Evolutionary conservation across 2,797 vertebrate genomes (phyloP), one percentile per base, ranked within the genome.

Genomic region (Helarctos malayanus): DNA sequence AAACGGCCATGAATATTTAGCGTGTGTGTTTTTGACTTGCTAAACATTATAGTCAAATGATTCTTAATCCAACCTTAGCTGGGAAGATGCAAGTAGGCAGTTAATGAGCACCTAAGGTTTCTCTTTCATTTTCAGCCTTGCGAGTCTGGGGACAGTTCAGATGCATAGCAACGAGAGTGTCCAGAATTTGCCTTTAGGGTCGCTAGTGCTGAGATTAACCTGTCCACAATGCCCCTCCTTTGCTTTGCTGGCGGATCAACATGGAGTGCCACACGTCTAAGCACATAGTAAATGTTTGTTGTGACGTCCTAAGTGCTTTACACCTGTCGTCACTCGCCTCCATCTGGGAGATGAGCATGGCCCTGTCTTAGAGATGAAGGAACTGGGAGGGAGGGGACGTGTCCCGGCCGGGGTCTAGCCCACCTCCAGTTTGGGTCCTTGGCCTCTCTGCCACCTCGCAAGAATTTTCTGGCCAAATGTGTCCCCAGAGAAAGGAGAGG

Each of bases 1-100:
- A 93, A 56, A 86, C 18, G 6, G 4, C 54, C 89, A 80, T 95
- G 95, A 94, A 95, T 92, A 95, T 96, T 96, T 91, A 96, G 90
- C 29, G 38, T 52, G 71, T 90, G 91, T 79, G 68, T 79, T 92
- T 97, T 79, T 76, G 71, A 91, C 93, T 96, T 91, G 59, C 89
- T 94, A 83, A 95, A 63, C 90, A 57, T 85, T 38, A 49, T 14
- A 84, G 91, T 78, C 91, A 65, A 94, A 86, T 45, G 65, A 75
- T 79, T 92, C 80, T 95, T 86, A 71, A 93, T 94, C 90, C 89
- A 54, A 0, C 89, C 11, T n/a, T 29, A 86, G 88, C 93, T 78
- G 47, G 80, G 81, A 68, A 80, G 73, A n/a, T 83, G 54, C 76
- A 80, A 25, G 45, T 65, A 54, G 86, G n/a, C 80, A 83, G 68